Percentiles rank a stretch among this genome's conserved stretches.
Conservation (phyloP, 1,140 invertebrate genomes). For the Phymastichus coffea region DNA sequence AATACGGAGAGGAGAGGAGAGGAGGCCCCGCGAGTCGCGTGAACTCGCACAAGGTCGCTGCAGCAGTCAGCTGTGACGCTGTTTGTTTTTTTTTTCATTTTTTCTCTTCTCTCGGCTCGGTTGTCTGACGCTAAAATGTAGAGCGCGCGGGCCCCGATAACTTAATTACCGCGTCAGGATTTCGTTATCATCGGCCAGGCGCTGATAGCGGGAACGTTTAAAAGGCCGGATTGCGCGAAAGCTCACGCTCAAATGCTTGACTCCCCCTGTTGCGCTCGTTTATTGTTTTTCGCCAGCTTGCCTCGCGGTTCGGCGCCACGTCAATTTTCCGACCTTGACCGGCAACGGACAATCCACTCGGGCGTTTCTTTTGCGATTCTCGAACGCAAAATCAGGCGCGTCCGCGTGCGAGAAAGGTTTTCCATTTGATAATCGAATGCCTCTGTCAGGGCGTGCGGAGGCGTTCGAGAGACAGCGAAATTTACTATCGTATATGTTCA, state of each 20-base stretch:
- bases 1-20: not conserved
- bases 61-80: conserved; percentile 5
- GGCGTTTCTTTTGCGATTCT: not conserved
- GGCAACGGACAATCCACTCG: no score
- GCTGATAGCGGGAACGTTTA: conserved; percentile 22
- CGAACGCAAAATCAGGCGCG: not conserved
- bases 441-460: no score
- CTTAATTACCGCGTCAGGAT: conserved; percentile 33
- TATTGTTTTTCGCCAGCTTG: no score
- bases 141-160: conserved; percentile 23
- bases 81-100: conserved; percentile 2
- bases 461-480: no score
- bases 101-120: not conserved
- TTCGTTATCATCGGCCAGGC: conserved; percentile 36
- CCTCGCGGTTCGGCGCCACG: no score
- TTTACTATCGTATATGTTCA: no score
- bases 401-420: no score
- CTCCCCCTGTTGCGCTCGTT: conserved; percentile 38
- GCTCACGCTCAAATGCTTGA: conserved; percentile 41
- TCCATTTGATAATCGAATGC: no score
- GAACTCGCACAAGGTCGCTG: conserved; percentile 2
- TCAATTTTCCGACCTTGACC: no score
- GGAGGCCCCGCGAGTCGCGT: not conserved
- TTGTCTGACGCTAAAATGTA: not conserved
- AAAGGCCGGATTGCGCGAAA: conserved; percentile 38